Evolutionary conservation across 1,140 invertebrate species (phyloP).

Genomic region (Copidosoma floridanum): DNA sequence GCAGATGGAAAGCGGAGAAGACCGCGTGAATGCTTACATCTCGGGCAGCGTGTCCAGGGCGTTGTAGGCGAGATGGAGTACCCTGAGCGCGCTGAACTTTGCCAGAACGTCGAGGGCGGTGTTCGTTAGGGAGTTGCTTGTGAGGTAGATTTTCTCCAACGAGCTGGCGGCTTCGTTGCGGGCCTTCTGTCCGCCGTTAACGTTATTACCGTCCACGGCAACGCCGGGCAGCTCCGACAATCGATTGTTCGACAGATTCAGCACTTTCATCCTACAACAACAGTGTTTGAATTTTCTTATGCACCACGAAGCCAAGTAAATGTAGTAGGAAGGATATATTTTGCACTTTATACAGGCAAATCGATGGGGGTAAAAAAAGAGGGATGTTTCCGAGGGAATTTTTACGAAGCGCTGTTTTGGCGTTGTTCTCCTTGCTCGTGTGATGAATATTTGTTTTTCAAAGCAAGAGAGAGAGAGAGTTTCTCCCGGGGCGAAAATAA

Average conservation of each 20-base stretch:
- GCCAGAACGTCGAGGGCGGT: conserved; percentile 68
- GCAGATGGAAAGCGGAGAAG: too few species aligned
- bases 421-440: too few species aligned
- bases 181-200: background rate
- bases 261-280: conserved; percentile 63
- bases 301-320: conserved; percentile 3
- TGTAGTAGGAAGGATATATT: background rate
- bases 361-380: too few species aligned
- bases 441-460: too few species aligned
- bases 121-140: conserved; percentile 75
- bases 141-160: conserved; percentile 73
- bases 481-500: too few species aligned
- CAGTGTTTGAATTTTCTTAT: too few species aligned
- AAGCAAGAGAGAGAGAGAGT: too few species aligned
- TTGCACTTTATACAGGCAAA: too few species aligned
- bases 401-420: too few species aligned
- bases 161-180: conserved; percentile 25
- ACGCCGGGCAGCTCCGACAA: conserved; percentile 65
- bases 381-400: too few species aligned
- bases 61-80: conserved; percentile 78
- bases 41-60: conserved; percentile 71
- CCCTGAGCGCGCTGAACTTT: conserved; percentile 65
- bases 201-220: conserved; percentile 46
- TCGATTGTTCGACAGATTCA: conserved; percentile 79
- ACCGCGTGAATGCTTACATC: conserved; percentile 50